Evolutionary conservation across 64 coral and sea anemone genomes (phyloP).

Genomic region (Actinia tenebrosa): DNA sequence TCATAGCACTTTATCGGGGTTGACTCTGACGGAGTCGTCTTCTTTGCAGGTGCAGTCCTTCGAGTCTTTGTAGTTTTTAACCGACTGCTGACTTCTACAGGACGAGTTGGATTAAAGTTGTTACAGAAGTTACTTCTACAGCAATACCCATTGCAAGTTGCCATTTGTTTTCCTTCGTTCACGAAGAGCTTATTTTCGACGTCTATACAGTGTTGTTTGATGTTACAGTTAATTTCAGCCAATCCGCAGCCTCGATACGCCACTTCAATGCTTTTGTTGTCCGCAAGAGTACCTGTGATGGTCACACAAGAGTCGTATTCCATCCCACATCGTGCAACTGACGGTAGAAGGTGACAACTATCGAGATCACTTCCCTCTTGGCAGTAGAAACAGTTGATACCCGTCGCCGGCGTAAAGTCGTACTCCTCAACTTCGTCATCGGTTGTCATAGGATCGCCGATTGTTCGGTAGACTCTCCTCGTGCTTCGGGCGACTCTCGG

Average conservation of each 20-base stretch:
- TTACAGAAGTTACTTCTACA: conserved; percentile 11
- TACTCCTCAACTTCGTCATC: background rate
- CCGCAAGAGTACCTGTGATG: background rate
- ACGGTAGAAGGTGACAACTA: background rate
- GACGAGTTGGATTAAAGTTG: conserved; percentile 10
- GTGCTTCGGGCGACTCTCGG: background rate
- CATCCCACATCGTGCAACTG: background rate
- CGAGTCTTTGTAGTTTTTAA: background rate
- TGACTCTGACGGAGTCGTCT: background rate
- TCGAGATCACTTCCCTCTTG: background rate
- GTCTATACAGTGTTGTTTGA: background rate
- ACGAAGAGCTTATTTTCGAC: background rate
- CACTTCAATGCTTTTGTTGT: background rate
- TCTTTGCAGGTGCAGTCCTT: background rate
- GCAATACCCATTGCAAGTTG: background rate
- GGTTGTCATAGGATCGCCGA: background rate
- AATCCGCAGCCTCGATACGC: conserved; percentile 6
- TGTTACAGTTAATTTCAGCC: background rate
- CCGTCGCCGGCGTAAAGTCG: background rate
- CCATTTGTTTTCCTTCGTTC: background rate
- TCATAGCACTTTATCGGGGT: conserved; percentile 10
- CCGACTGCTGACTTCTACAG: background rate
- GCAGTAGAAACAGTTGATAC: background rate
- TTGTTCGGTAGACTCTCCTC: background rate
- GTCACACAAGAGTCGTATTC: background rate